phyloP scores from a whole-genome alignment of 2,797 vertebrate genomes.

The Erithacus rubecula region DNA sequence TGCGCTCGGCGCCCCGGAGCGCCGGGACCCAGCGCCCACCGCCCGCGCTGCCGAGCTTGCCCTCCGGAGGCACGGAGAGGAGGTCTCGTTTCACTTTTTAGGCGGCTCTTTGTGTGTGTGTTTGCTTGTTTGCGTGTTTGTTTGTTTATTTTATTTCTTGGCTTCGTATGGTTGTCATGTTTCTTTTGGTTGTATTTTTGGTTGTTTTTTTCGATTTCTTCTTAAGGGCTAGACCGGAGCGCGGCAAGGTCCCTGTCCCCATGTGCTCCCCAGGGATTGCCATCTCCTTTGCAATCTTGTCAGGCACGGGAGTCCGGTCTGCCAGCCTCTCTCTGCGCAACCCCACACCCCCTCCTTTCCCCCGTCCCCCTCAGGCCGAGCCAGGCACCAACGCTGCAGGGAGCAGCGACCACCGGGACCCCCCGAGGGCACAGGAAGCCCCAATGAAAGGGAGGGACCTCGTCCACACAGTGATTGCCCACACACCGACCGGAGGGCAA shows the following conservation, averaged over 20 bases:
- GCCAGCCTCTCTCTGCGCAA: rapidly evolving
- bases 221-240: rapidly evolving
- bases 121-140: background rate
- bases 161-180: background rate
- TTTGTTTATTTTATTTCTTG: background rate
- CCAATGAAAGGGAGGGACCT: rapidly evolving
- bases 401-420: rapidly evolving
- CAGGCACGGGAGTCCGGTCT: background rate
- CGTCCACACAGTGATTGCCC: rapidly evolving
- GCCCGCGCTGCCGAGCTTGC: background rate
- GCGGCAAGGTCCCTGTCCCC: too few species aligned
- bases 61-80: background rate
- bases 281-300: background rate
- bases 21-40: background rate
- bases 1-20: background rate
- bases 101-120: too few species aligned
- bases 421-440: rapidly evolving
- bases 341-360: rapidly evolving
- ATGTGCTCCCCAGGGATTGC: background rate
- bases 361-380: rapidly evolving
- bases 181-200: background rate
- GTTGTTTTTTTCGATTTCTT: too few species aligned
- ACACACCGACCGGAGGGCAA: rapidly evolving
- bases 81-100: background rate
- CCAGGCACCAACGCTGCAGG: rapidly evolving